Evolutionary conservation across 2,797 vertebrate genomes (phyloP).

Genomic region (Pogoniulus pusillus): DNA sequence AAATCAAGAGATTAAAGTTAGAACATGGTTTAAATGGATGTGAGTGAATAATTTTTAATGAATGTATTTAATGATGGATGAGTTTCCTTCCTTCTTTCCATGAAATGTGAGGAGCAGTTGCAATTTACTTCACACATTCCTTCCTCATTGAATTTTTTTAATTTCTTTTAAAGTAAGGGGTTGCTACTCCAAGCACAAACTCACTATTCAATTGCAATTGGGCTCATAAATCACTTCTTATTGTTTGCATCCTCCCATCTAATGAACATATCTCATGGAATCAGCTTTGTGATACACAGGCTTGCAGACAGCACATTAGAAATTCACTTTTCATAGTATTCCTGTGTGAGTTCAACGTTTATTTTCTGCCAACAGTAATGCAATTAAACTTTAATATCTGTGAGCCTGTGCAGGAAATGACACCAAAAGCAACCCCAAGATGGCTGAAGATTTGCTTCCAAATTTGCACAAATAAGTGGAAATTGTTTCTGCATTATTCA

Average conservation of each 20-base stretch:
- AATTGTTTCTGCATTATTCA: conserved; percentile 50
- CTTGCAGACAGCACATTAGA: conserved; percentile 36
- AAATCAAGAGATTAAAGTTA: conserved; percentile 53
- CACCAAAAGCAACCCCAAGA: conserved; percentile 41
- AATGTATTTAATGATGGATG: conserved; percentile 54
- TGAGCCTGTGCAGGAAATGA: conserved; percentile 15
- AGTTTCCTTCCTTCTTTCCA: conserved; percentile 24
- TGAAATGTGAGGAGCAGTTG: not conserved
- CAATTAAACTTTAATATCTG: conserved; percentile 23
- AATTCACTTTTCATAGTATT: conserved; percentile 59
- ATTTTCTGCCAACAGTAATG: conserved; percentile 49
- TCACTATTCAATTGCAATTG: not conserved
- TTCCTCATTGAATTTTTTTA: not conserved
- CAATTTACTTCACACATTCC: not conserved
- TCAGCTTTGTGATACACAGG: conserved; percentile 4
- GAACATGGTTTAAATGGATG: conserved; percentile 29
- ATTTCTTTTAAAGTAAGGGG: not conserved
- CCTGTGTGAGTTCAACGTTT: conserved; percentile 44
- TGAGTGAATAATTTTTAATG: conserved; percentile 53
- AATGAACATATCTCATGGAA: conserved; percentile 26
- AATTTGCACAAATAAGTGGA: conserved; percentile 41
- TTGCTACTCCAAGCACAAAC: conserved; percentile 1
- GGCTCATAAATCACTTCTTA: conserved; percentile 11
- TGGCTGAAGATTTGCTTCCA: conserved; percentile 46
- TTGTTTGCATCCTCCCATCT: conserved; percentile 19